These are phyloP conservation scores for Pipa parva DNA, from an alignment of 2,113 vertebrate genomes.

Conservation along the genomic window DNA sequence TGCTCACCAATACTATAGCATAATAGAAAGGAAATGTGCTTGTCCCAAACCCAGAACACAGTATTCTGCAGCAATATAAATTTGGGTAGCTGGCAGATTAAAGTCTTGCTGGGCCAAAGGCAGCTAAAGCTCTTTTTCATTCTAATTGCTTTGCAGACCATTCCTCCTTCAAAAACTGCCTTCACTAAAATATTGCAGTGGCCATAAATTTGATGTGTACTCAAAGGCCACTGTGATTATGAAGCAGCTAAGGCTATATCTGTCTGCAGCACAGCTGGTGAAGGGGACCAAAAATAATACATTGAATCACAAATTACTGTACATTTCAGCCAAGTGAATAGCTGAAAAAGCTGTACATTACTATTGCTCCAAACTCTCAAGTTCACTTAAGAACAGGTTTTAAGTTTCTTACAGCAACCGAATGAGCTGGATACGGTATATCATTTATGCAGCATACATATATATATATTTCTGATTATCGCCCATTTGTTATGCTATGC, in stretches of 20 bases:
- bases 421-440: no score
- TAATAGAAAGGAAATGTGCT: not conserved
- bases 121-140: conserved; percentile 34
- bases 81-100: not conserved
- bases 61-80: conserved; percentile 37
- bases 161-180: conserved; percentile 28
- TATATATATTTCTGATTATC: no score
- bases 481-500: no score
- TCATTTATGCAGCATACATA: no score
- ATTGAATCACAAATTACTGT: conserved; percentile 8
- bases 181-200: conserved; percentile 42
- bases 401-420: not conserved
- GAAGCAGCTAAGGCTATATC: conserved; percentile 5
- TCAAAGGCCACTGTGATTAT: conserved; percentile 18
- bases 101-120: conserved; percentile 21
- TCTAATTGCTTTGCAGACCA: conserved; percentile 25
- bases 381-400: not conserved
- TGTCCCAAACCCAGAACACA: not conserved
- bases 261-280: not conserved
- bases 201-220: conserved; percentile 16
- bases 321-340: not conserved
- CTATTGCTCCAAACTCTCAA: not conserved
- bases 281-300: not conserved
- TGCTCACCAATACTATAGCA: not conserved
- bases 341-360: not conserved